These are phyloP conservation scores for Hydrolagus affinis DNA, from an alignment of 2,113 vertebrate genomes.

Conservation along the genomic window DNA sequence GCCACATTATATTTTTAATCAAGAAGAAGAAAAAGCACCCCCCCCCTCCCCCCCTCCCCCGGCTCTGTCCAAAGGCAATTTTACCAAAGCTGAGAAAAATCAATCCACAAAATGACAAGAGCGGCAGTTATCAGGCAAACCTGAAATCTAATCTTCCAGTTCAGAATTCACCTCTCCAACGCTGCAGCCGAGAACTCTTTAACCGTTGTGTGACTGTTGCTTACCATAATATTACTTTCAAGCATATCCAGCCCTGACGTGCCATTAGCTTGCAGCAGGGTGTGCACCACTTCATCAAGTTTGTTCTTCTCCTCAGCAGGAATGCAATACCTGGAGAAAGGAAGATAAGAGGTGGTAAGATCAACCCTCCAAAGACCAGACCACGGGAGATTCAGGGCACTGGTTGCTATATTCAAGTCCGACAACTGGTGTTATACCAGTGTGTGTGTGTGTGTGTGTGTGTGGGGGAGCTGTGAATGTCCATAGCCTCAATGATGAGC, in stretches of 20 bases:
- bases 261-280: conserved; percentile 94
- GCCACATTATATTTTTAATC: no score
- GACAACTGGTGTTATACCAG: not conserved
- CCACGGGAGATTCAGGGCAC: not conserved
- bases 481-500: not conserved
- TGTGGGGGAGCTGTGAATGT: not conserved
- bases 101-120: no score
- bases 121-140: no score
- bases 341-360: conserved; percentile 9
- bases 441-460: no score
- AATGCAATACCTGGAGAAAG: conserved; percentile 83
- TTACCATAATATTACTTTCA: conserved; percentile 95
- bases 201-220: conserved; percentile 30
- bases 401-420: not conserved
- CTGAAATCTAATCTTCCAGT: no score
- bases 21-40: no score
- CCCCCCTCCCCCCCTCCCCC: no score
- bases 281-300: conserved; percentile 97
- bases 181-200: no score
- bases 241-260: conserved; percentile 97
- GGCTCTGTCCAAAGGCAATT: not conserved
- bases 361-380: not conserved
- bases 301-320: conserved; percentile 97
- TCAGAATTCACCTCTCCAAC: no score
- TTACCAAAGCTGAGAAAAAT: not conserved